These are phyloP conservation scores for Idaea aversata DNA, from an alignment of 2,888 invertebrate species.

Conservation along the genomic window DNA sequence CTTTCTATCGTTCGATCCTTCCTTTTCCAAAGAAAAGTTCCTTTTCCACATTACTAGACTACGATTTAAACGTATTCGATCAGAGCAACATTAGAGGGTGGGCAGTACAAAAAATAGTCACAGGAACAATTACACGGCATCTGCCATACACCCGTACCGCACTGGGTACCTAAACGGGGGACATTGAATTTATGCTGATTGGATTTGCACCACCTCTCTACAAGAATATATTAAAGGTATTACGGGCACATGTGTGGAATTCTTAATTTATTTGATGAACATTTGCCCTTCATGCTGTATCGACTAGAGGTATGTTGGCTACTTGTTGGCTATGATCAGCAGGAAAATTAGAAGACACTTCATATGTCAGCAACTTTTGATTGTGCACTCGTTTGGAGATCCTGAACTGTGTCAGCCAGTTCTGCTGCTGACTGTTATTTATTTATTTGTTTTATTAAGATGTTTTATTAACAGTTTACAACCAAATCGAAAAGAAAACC, in stretches of 20 bases:
- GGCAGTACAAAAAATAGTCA: slow-evolving; percentile 68
- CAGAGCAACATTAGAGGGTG: slow-evolving; percentile 63
- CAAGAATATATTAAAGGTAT: slow-evolving; percentile 46
- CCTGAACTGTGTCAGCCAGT: too few species aligned
- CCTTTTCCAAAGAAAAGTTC: slow-evolving; percentile 49
- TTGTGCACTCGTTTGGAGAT: too few species aligned
- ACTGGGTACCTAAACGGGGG: slow-evolving; percentile 23
- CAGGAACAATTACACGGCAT: slow-evolving; percentile 78
- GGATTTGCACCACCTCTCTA: slow-evolving; percentile 60
- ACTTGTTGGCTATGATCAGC: too few species aligned
- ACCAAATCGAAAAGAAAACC: too few species aligned
- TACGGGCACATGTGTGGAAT: slow-evolving; percentile 45
- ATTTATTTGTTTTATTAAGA: too few species aligned
- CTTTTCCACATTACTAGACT: slow-evolving; percentile 38
- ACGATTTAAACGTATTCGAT: slow-evolving; percentile 75
- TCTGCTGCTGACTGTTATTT: too few species aligned
- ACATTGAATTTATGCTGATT: slow-evolving; percentile 73
- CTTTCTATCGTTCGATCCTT: slow-evolving; percentile 13
- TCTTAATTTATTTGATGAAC: slow-evolving; percentile 7
- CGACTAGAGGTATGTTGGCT: background rate
- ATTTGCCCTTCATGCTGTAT: background rate
- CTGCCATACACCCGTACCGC: slow-evolving; percentile 51
- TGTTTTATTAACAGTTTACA: too few species aligned
- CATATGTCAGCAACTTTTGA: too few species aligned
- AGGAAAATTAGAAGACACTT: too few species aligned